phyloP scores from a whole-genome alignment of 1,140 invertebrate genomes.

The Aphelenchoides fujianensis region DNA sequence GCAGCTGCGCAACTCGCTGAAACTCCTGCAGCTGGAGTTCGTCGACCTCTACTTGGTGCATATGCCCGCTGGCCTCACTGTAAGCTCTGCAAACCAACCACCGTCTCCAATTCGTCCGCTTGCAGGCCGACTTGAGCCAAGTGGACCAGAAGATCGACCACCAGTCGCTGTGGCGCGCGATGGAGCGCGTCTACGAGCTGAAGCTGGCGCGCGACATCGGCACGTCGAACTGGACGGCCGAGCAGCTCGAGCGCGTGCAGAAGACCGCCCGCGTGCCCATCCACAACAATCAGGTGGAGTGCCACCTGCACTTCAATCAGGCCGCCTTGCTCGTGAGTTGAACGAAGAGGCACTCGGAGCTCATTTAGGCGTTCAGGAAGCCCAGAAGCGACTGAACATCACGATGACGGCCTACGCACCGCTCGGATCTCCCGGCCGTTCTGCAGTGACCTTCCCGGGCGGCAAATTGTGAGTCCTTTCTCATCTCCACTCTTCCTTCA shows the following conservation, averaged over 20 bases:
- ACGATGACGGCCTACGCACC: conserved; percentile 64
- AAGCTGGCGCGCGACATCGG: conserved; percentile 63
- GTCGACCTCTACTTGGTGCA: conserved; percentile 81
- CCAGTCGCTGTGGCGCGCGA: conserved; percentile 45
- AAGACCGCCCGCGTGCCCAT: conserved; percentile 45
- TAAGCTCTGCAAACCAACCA: conserved; percentile 50
- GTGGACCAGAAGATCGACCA: conserved; percentile 33
- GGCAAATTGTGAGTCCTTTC: conserved; percentile 41
- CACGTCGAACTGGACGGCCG: conserved; percentile 64
- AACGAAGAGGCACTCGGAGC: conserved; percentile 49
- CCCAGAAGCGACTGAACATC: conserved; percentile 44
- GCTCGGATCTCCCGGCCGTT: conserved; percentile 61
- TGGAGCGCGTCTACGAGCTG: conserved; percentile 60
- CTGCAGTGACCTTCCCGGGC: conserved; percentile 36
- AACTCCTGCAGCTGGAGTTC: conserved; percentile 74
- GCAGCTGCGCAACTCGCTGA: conserved; percentile 72
- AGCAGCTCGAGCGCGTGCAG: conserved; percentile 59
- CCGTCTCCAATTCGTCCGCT: background rate
- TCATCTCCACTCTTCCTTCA: conserved; percentile 4
- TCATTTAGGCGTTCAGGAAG: conserved; percentile 1
- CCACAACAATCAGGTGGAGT: conserved; percentile 54
- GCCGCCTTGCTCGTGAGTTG: conserved; percentile 12
- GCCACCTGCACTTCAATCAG: conserved; percentile 45
- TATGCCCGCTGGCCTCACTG: conserved; percentile 66
- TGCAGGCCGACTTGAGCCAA: conserved; percentile 40